phyloP scores from a whole-genome alignment of 1,140 invertebrate genomes.

The Trachymyrmex septentrionalis region DNA sequence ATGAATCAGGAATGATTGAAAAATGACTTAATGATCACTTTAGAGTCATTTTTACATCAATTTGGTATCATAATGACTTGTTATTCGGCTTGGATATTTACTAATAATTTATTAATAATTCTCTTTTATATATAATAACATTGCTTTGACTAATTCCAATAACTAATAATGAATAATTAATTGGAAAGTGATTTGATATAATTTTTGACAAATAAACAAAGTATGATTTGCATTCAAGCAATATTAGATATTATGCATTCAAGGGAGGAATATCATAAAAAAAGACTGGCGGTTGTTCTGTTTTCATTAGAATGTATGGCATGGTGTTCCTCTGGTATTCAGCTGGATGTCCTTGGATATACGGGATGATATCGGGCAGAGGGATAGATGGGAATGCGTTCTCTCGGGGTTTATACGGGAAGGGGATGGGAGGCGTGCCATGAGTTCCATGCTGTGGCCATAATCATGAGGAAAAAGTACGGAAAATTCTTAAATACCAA shows the following conservation, averaged over 20 bases:
- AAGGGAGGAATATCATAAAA: background rate
- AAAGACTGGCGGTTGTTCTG: background rate
- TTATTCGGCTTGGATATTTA: too few relatives aligned
- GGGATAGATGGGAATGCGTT: conserved; percentile 42
- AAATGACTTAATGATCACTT: too few relatives aligned
- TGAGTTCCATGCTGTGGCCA: conserved; percentile 28
- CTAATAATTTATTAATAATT: background rate
- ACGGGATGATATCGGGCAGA: conserved; percentile 19
- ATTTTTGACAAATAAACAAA: background rate
- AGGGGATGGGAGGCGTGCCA: conserved; percentile 28
- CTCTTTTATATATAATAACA: background rate
- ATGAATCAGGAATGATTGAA: too few relatives aligned
- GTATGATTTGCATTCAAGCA: background rate
- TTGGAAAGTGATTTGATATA: conserved; percentile 6
- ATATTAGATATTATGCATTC: background rate
- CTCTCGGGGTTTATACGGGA: conserved; percentile 20
- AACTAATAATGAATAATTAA: background rate
- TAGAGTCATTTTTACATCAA: too few relatives aligned
- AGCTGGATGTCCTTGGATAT: conserved; percentile 40
- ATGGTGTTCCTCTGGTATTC: conserved; percentile 42
- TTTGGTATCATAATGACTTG: too few relatives aligned
- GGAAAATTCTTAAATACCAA: conserved; percentile 31
- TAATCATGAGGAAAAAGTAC: conserved; percentile 34
- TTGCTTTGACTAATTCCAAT: background rate
- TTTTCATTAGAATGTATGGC: conserved; percentile 40